These are phyloP conservation scores for Ellobium chinense DNA, from an alignment of 2,888 invertebrate genomes.

Conservation along the genomic window DNA sequence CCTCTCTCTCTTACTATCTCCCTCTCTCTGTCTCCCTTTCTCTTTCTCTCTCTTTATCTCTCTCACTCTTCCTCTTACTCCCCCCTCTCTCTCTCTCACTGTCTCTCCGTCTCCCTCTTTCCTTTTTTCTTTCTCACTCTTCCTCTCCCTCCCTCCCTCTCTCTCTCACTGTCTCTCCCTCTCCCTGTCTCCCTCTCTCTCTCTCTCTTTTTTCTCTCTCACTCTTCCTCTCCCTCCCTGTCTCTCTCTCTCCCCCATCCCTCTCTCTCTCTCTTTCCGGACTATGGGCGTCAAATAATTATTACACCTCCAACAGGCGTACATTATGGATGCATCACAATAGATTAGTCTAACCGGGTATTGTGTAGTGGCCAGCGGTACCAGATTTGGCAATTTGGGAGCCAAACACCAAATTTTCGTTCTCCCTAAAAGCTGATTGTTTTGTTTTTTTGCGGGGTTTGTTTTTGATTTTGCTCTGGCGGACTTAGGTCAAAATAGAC, in stretches of 20 bases:
- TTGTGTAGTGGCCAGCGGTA: too few species aligned
- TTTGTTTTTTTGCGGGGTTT: too few species aligned
- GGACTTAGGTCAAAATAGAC: too few species aligned
- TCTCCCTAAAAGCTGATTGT: too few species aligned
- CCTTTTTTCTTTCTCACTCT: neutral
- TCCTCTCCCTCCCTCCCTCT: neutral
- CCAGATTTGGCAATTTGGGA: too few species aligned
- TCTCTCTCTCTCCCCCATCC: neutral
- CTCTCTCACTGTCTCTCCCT: neutral
- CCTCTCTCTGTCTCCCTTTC: neutral
- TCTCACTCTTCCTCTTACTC: neutral
- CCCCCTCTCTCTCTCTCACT: neutral
- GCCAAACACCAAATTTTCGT: too few species aligned
- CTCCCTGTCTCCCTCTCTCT: neutral
- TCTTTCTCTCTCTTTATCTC: neutral
- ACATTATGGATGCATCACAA: too few species aligned
- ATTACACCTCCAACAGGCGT: too few species aligned
- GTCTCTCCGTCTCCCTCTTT: neutral
- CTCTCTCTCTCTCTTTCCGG: neutral
- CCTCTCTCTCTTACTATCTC: neutral
- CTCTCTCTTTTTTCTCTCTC: neutral
- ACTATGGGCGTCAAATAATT: too few species aligned
- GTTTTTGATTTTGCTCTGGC: too few species aligned
- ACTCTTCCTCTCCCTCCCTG: neutral
- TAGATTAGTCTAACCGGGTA: too few species aligned